These are phyloP conservation scores for Chrysomela aeneicollis DNA, from an alignment of 2,888 invertebrate genomes.

Conservation along the genomic window DNA sequence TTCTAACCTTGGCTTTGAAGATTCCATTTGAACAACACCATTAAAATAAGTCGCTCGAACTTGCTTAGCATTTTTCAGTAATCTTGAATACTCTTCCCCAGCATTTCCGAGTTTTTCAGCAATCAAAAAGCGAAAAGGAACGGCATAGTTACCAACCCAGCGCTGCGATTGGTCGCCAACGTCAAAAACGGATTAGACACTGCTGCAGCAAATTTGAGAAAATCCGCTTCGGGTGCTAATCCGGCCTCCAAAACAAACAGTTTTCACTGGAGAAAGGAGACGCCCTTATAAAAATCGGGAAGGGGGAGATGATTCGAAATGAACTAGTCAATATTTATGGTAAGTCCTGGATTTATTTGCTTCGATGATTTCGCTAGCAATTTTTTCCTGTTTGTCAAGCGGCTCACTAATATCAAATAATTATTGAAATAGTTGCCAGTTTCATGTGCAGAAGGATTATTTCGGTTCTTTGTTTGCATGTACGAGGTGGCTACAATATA, in stretches of 20 bases:
- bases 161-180: conserved; percentile 81
- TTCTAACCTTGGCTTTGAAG: no score
- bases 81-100: no score
- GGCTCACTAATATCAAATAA: no score
- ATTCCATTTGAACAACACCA: no score
- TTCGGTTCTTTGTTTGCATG: no score
- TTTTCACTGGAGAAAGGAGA: conserved; percentile 87
- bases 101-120: no score
- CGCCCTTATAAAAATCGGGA: conserved; percentile 66
- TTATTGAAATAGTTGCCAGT: no score
- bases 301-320: conserved; percentile 35
- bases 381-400: neutral
- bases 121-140: conserved; percentile 76
- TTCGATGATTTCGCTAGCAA: conserved; percentile 5
- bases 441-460: no score
- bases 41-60: neutral
- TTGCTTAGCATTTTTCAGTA: no score
- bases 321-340: conserved; percentile 52
- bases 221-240: conserved; percentile 68
- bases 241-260: conserved; percentile 76
- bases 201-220: conserved; percentile 69
- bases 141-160: conserved; percentile 87
- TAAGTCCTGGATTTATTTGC: conserved; percentile 33
- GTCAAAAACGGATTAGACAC: conserved; percentile 76
- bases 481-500: no score